These are phyloP conservation scores for Sussaba pulchella DNA, from an alignment of 2,888 invertebrate genomes.

Conservation along the genomic window DNA sequence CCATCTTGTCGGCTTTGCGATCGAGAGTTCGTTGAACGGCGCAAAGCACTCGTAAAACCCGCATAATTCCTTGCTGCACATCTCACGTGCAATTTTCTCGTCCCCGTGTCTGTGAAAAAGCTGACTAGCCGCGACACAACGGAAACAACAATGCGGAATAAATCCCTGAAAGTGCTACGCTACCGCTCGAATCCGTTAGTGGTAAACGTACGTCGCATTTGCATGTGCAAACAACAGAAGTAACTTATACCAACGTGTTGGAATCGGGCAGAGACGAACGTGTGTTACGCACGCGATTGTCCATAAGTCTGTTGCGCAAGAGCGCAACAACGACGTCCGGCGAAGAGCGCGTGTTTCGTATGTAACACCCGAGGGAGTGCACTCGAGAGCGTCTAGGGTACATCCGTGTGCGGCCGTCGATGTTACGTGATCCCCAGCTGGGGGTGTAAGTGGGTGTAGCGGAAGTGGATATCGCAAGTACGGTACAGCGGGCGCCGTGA, in stretches of 20 bases:
- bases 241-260: background rate
- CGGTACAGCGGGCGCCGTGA: constrained; percentile 18
- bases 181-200: background rate
- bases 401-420: background rate
- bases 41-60: too few relatives aligned
- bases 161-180: constrained; percentile 24
- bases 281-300: constrained; percentile 27
- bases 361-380: constrained; percentile 5
- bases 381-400: constrained; percentile 17
- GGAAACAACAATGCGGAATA: constrained; percentile 19
- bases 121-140: background rate
- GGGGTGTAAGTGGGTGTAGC: constrained; percentile 38
- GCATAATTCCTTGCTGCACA: too few relatives aligned
- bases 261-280: constrained; percentile 9
- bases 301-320: constrained; percentile 27
- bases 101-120: background rate
- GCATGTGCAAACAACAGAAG: constrained; percentile 14
- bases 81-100: too few relatives aligned
- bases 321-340: constrained; percentile 18
- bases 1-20: too few relatives aligned
- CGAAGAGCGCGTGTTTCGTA: background rate
- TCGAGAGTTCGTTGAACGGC: too few relatives aligned
- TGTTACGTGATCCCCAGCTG: constrained; percentile 28
- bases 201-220: background rate
- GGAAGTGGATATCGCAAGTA: constrained; percentile 44